phyloP scores from a whole-genome alignment of 2,113 vertebrate species.

The Pelecanus crispus region DNA sequence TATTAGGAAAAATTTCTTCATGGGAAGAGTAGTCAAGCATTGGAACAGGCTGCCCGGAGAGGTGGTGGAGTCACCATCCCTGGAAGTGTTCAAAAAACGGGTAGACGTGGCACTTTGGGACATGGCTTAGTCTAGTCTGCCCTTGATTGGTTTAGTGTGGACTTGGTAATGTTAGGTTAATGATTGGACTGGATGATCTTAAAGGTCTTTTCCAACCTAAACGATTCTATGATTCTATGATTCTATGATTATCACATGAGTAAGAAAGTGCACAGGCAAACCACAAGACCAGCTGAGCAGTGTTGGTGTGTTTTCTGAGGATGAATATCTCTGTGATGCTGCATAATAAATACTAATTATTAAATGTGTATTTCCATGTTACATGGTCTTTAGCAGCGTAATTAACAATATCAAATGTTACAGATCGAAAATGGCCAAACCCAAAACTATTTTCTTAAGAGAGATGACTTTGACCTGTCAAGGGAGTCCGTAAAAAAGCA shows the following conservation, averaged over 20 bases:
- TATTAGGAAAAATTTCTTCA: too few relatives aligned
- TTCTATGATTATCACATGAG: neutral
- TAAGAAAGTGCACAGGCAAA: neutral
- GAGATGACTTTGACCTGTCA: neutral
- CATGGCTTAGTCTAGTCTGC: too few relatives aligned
- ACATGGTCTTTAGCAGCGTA: neutral
- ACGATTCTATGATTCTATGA: too few relatives aligned
- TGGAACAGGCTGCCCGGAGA: too few relatives aligned
- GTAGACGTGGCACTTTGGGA: too few relatives aligned
- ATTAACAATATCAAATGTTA: neutral
- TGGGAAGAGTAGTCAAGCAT: too few relatives aligned
- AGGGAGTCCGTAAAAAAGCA: neutral
- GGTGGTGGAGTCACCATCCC: too few relatives aligned
- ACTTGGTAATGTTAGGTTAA: too few relatives aligned
- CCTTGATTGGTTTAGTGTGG: too few relatives aligned
- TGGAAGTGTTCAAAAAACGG: too few relatives aligned
- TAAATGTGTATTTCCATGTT: neutral
- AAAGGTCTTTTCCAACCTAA: too few relatives aligned
- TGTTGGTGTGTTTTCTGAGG: neutral
- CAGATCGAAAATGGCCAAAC: neutral
- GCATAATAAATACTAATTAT: neutral
- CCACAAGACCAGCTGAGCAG: neutral
- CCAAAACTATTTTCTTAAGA: neutral
- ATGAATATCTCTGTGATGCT: neutral
- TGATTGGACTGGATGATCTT: too few relatives aligned